These are phyloP conservation scores for Aporophyla lueneburgensis DNA, from an alignment of 2,888 invertebrate genomes.

Conservation along the genomic window DNA sequence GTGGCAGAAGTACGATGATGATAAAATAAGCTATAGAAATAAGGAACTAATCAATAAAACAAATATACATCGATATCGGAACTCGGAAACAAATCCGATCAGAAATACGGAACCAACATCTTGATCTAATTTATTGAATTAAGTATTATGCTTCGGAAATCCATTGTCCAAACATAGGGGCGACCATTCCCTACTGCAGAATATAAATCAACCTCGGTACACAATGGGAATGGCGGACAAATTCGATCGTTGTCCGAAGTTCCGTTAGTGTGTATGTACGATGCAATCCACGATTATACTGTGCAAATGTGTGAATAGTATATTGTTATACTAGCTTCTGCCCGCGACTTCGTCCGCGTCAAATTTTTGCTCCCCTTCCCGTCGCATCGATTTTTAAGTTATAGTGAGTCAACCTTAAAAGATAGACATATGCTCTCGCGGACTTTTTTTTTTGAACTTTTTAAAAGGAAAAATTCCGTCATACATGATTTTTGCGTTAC, in stretches of 20 bases:
- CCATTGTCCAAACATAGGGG: conserved; percentile 41
- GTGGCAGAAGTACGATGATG: no score
- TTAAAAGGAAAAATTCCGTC: no score
- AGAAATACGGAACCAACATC: conserved; percentile 23
- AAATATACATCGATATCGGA: conserved; percentile 16
- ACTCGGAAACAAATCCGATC: conserved; percentile 24
- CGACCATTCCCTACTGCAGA: conserved; percentile 4
- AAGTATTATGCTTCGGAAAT: conserved; percentile 49
- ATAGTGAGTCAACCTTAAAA: no score
- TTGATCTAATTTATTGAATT: conserved; percentile 49
- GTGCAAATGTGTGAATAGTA: conserved; percentile 6
- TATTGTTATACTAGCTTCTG: no score
- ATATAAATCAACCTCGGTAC: conserved; percentile 49
- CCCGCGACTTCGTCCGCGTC: no score
- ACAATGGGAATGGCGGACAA: conserved; percentile 9
- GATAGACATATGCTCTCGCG: no score
- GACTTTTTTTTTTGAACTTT: no score
- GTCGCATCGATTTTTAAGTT: no score
- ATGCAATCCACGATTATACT: conserved; percentile 11
- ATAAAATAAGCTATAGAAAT: not conserved
- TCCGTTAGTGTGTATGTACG: conserved; percentile 1
- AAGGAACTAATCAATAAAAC: conserved; percentile 1
- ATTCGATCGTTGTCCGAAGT: conserved; percentile 11
- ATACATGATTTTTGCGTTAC: no score
- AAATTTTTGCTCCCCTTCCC: no score